Evolutionary conservation across 2,113 vertebrate species (phyloP), one percentile per base, ranked within the genome.

Genomic region (Takifugu bimaculatus): DNA sequence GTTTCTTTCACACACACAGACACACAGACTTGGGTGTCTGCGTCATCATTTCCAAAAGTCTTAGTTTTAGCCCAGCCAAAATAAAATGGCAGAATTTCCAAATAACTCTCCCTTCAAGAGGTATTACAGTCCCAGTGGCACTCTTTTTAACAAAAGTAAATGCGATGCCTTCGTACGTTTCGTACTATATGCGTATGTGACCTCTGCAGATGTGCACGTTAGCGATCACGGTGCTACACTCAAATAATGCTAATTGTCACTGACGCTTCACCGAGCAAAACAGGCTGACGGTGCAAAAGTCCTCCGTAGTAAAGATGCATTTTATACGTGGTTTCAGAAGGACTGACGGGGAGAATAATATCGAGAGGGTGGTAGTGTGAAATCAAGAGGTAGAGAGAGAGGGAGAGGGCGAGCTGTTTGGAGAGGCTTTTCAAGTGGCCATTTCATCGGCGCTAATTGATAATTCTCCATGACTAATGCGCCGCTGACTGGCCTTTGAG

Each of bases 391-490:
- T 14, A 48, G 60, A 25, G 54, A 57, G 68, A 47, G 68, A 72
- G 69, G 48, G 77, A 74, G 77, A 78, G 77, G 72, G 63, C 59
- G 69, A 81, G 76, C 64, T 79, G 47, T 79, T 86, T 80, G 65
- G 74, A 85, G 83, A 75, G 81, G 78, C 79, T 77, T 78, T 84
- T 90, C 74, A 90, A 87, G 78, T 82, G 78, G 80, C 78, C 79
- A 89, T 87, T 87, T 88, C 83, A 87, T 79, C 77, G 80, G 74
- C 74, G 75, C 81, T 88, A 90, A 88, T 88, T 88, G 85, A 85
- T 87, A 88, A 87, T 85, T 77, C 79, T 70, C 79, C 75, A 54
- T 82, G 80, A 85, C 83, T 89, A 82, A 88, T 74, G 48, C 48
- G 54, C 75, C 45, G 65, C 72, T 68, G 68, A 74, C 76, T 77